Conservation (phyloP, 2,797 vertebrate genomes). For the Agapornis canus region DNA sequence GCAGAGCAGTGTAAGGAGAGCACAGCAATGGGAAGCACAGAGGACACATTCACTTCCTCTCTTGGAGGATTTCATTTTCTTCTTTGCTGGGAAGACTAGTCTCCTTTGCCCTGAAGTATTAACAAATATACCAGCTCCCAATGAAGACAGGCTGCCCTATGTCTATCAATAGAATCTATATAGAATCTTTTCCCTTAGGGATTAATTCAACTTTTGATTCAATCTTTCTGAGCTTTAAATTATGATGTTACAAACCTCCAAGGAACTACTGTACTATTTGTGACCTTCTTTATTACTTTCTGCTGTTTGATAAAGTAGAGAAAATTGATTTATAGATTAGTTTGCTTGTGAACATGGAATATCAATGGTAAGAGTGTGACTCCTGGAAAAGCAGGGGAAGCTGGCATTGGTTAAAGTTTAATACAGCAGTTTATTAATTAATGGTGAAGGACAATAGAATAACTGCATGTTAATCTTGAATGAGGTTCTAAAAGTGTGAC, state of each 20-base stretch:
- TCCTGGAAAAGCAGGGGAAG: background rate
- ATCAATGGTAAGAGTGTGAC: constrained; percentile 48
- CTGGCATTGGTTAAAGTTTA: constrained; percentile 47
- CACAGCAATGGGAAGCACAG: accelerated
- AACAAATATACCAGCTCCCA: constrained; percentile 71
- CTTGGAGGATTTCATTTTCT: constrained; percentile 46
- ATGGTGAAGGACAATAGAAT: constrained; percentile 37
- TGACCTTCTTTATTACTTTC: constrained; percentile 83
- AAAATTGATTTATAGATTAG: constrained; percentile 78
- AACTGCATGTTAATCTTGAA: constrained; percentile 18
- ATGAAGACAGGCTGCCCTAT: constrained; percentile 68
- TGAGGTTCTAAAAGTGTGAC: background rate
- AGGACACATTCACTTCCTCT: background rate
- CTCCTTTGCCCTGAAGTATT: constrained; percentile 55
- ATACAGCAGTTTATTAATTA: constrained; percentile 67
- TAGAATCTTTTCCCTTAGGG: constrained; percentile 78
- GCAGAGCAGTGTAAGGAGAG: background rate
- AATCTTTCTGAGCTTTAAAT: constrained; percentile 85
- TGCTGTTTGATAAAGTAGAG: constrained; percentile 76
- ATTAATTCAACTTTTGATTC: constrained; percentile 85
- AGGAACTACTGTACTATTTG: constrained; percentile 80
- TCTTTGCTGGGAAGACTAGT: constrained; percentile 18
- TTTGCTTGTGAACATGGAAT: constrained; percentile 70
- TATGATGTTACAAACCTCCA: constrained; percentile 83
- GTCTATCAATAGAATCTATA: constrained; percentile 80